Evolutionary conservation across 2,113 vertebrate genomes (phyloP).

Genomic region (Megaceryle maxima): DNA sequence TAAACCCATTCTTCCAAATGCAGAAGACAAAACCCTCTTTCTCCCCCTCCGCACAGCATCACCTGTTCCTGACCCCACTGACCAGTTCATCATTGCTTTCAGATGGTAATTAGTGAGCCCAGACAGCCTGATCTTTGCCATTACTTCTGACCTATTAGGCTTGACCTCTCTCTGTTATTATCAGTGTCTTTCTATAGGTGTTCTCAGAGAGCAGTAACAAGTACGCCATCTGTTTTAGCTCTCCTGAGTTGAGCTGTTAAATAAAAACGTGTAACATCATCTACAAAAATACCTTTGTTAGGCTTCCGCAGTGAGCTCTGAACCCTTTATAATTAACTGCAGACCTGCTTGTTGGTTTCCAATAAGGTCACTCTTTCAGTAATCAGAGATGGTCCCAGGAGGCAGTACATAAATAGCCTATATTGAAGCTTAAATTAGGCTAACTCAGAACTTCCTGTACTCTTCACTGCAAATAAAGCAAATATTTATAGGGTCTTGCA

Average conservation of each 20-base stretch:
- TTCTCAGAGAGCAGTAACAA: conserved; percentile 27
- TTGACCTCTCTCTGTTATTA: conserved; percentile 15
- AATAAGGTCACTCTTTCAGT: conserved; percentile 64
- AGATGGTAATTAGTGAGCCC: conserved; percentile 57
- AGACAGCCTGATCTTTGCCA: conserved; percentile 56
- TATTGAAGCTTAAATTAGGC: conserved; percentile 56
- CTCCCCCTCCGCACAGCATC: background rate
- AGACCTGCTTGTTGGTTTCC: conserved; percentile 63
- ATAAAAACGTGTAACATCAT: conserved; percentile 49
- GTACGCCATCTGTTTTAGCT: conserved; percentile 63
- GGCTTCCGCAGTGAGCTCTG: conserved; percentile 12
- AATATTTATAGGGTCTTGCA: conserved; percentile 53
- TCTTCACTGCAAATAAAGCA: conserved; percentile 47
- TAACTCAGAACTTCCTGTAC: conserved; percentile 57
- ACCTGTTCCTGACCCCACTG: conserved; percentile 59
- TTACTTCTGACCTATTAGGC: conserved; percentile 26
- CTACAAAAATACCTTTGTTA: conserved; percentile 57
- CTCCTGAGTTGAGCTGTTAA: conserved; percentile 45
- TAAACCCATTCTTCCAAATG: background rate
- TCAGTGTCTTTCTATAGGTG: conserved; percentile 47
- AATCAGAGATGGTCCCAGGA: conserved; percentile 63
- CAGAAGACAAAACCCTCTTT: background rate
- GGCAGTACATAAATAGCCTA: conserved; percentile 58
- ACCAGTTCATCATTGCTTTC: conserved; percentile 61
- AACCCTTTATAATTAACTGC: conserved; percentile 66